Evolutionary conservation across 2,888 invertebrate genomes (phyloP).

Genomic region (Notodonta ziczac): DNA sequence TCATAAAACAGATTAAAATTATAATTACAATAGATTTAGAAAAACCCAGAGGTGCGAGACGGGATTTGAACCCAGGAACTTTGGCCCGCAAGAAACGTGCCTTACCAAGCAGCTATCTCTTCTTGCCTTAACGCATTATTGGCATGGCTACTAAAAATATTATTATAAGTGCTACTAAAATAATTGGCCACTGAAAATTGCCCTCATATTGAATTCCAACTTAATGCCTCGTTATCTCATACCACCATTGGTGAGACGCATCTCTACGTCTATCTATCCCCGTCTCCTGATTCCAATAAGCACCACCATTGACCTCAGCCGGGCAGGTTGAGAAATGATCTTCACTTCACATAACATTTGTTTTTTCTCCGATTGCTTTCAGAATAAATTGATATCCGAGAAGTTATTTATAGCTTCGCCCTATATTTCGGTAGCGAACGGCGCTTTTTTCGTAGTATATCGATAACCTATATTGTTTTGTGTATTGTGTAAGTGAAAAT

Average conservation of each 20-base stretch:
- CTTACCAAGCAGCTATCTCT: too few species aligned
- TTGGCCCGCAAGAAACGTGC: too few species aligned
- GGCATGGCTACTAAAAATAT: too few species aligned
- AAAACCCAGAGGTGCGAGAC: too few species aligned
- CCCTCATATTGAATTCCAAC: too few species aligned
- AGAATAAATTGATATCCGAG: slow-evolving; percentile 30
- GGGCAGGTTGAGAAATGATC: slow-evolving; percentile 28
- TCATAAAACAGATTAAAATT: too few species aligned
- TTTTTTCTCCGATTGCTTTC: slow-evolving; percentile 25
- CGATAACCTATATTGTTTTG: not conserved
- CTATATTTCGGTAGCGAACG: not conserved
- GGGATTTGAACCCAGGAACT: too few species aligned
- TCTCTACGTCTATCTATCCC: slow-evolving; percentile 18
- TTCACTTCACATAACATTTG: slow-evolving; percentile 32
- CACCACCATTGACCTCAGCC: slow-evolving; percentile 26
- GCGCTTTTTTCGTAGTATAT: not conserved
- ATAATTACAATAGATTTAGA: too few species aligned
- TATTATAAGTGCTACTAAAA: too few species aligned
- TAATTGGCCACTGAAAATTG: too few species aligned
- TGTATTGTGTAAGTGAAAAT: not conserved
- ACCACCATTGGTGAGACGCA: slow-evolving; percentile 12
- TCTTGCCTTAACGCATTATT: too few species aligned
- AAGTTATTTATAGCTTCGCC: slow-evolving; percentile 6
- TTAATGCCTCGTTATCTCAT: slow-evolving; percentile 10
- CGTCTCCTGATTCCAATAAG: slow-evolving; percentile 25